Evolutionary conservation across 2,113 vertebrate genomes (phyloP).

Genomic region (Amia ocellicauda): DNA sequence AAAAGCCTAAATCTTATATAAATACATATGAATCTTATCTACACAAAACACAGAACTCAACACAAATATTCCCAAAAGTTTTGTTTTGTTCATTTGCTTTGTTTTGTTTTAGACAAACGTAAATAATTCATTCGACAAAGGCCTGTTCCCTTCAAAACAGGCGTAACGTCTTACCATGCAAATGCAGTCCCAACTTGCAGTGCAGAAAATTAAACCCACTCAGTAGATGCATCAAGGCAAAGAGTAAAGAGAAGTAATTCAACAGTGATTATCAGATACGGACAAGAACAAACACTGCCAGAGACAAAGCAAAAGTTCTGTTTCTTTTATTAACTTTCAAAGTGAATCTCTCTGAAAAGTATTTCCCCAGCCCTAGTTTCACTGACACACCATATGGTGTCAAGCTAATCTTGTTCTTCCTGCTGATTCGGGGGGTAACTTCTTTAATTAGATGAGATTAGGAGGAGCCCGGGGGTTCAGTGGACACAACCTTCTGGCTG

Average conservation of each 20-base stretch:
- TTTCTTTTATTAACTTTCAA: constrained; percentile 24
- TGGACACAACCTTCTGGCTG: constrained; percentile 12
- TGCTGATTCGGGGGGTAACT: constrained; percentile 54
- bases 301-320: not conserved
- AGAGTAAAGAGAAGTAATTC: not conserved
- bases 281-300: not conserved
- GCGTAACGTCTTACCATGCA: no score
- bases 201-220: no score
- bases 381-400: constrained; percentile 55
- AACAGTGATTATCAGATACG: not conserved
- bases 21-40: no score
- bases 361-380: constrained; percentile 39
- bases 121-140: no score
- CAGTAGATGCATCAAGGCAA: no score
- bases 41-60: no score
- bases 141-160: no score
- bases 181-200: no score
- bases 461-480: constrained; percentile 8
- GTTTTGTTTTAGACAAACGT: no score
- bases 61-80: no score
- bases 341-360: constrained; percentile 17
- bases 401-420: constrained; percentile 52
- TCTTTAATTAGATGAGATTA: constrained; percentile 60
- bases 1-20: no score
- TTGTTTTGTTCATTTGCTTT: no score